Percentiles rank a stretch among this genome's conserved stretches.
Conservation (phyloP, 2,888 invertebrate species). For the Drosophila picticornis region DNA sequence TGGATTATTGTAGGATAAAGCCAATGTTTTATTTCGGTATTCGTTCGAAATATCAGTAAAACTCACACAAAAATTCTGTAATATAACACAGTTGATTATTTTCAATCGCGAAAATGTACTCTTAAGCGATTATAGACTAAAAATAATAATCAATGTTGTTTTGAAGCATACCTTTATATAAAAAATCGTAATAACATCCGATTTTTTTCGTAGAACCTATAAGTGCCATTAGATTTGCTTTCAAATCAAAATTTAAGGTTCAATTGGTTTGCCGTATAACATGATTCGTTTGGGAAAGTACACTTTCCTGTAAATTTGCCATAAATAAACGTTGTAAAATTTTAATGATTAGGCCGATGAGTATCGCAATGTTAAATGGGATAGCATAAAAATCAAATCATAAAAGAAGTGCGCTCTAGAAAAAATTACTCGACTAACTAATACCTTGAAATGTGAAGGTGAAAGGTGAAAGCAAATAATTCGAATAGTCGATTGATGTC, state of each 20-base stretch:
- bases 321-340: conserved; percentile 16
- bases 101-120: neutral
- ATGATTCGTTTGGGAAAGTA: neutral
- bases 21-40: conserved; percentile 14
- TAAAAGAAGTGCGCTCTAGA: neutral
- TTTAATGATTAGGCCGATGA: conserved; percentile 3
- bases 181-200: neutral
- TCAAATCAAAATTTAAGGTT: neutral
- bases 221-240: neutral
- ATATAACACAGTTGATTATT: neutral
- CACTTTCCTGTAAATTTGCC: neutral
- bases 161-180: neutral
- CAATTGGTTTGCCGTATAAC: neutral
- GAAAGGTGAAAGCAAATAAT: neutral
- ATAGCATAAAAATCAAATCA: conserved; percentile 39
- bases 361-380: conserved; percentile 19
- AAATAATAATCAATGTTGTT: neutral
- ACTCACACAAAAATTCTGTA: neutral
- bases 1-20: conserved; percentile 29
- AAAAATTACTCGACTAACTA: neutral
- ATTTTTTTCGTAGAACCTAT: neutral
- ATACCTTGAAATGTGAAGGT: conserved; percentile 5
- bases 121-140: neutral
- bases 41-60: neutral
- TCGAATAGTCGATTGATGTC: neutral